Evolutionary conservation across 2,888 invertebrate species (phyloP).

Genomic region (Penaeus monodon): DNA sequence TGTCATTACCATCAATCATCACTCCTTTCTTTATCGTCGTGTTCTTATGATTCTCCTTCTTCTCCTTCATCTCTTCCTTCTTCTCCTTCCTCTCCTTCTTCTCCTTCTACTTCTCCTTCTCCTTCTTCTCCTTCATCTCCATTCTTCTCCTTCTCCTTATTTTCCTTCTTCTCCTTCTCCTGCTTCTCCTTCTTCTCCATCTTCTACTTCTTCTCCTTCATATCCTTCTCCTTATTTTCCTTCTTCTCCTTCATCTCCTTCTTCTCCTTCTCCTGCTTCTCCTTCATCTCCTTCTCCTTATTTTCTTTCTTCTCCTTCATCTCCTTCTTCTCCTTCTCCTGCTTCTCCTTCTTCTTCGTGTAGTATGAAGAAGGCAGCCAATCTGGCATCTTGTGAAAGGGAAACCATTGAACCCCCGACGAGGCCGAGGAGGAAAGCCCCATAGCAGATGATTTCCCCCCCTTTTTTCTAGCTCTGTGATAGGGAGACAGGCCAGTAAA

Average conservation of each 20-base stretch:
- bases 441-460: neutral
- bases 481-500: too few species aligned
- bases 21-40: too few species aligned
- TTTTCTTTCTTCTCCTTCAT: neutral
- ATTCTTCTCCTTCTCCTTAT: neutral
- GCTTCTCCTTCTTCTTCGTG: too few species aligned
- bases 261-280: neutral
- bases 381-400: too few species aligned
- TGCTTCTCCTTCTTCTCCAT: too few species aligned
- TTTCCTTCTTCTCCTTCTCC: too few species aligned
- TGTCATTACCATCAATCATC: too few species aligned
- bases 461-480: neutral
- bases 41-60: neutral
- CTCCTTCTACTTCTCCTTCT: neutral
- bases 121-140: neutral
- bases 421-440: too few species aligned
- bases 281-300: neutral
- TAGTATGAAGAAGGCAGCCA: too few species aligned
- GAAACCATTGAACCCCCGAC: too few species aligned
- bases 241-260: neutral
- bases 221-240: neutral
- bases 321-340: neutral
- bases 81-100: neutral
- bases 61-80: neutral
- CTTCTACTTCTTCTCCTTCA: too few species aligned